Evolutionary conservation across 2,888 invertebrate genomes (phyloP), one percentile per base, ranked within the genome.

Genomic region (Helleia helle): DNA sequence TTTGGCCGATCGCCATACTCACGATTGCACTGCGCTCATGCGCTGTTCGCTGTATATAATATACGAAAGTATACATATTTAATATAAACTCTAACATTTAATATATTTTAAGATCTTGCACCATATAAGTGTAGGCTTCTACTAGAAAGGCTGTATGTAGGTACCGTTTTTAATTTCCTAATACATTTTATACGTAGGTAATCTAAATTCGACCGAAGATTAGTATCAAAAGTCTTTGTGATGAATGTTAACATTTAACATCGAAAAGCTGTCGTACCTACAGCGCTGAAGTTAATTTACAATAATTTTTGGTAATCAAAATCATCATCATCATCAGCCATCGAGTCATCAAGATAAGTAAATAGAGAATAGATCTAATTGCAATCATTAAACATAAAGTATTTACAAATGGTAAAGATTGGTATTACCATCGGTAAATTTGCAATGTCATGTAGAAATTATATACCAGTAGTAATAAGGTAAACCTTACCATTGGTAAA

Each of bases 111-210:
- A 45, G 44, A 53, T 49, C 43, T 51, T 52, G 74, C 76, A 77
- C 75, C 74, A 68, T 58, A 55, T 55, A 54, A 58, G 41, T 51
- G 56, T 73, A 74, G 65, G 68, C 66, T 65, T 64, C 65, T 65
- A 69, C 58, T 53, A 62, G 52, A 62, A 77, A 83, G 71, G 76
- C 71, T 71, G 68, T 65, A 50, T 62, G 65, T 76, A 76, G 77
- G 75, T 81, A 79, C 77, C 49, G 49, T 49, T 49, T 38, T 24
- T 45, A 40, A 38, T 43, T 42, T 40, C 36, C 22, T 41, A 44
- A 38, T 38, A 24, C 30, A 38, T 30, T 9, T 28, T 24, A 46
- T n/a, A n/a, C n/a, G n/a, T 24, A n/a, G n/a, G n/a, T 43, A 31
- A 18, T 30, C 36, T 27, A 34, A 27, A 38, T 27, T 28, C 34